These are phyloP conservation scores for Pristionchus maxplancki DNA, from an alignment of 2,888 invertebrate species.

Conservation along the genomic window DNA sequence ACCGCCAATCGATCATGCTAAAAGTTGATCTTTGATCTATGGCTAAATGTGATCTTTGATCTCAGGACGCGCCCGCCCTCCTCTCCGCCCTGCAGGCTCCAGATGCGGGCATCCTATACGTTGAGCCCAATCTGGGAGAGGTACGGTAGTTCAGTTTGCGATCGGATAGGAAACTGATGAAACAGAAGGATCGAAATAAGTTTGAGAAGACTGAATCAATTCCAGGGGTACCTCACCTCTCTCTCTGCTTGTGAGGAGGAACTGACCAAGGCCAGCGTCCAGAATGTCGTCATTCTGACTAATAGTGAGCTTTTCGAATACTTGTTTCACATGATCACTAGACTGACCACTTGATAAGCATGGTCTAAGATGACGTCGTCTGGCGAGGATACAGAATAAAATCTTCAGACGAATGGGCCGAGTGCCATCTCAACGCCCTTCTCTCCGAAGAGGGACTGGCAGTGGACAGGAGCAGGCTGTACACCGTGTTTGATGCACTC, in stretches of 20 bases:
- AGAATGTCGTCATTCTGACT: constrained; percentile 57
- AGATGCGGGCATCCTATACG: constrained; percentile 61
- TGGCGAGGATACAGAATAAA: too few species aligned
- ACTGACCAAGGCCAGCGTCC: constrained; percentile 58
- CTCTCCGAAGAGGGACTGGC: background rate
- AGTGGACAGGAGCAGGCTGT: constrained; percentile 36
- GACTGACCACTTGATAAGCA: too few species aligned
- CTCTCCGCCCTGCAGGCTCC: constrained; percentile 58
- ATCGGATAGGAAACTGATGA: background rate
- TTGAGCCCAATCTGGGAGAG: constrained; percentile 58
- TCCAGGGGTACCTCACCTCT: constrained; percentile 5
- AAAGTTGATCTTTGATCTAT: too few species aligned
- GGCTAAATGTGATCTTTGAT: background rate
- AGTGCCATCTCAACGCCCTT: constrained; percentile 55
- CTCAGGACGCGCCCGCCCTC: constrained; percentile 56
- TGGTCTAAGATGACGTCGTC: too few species aligned
- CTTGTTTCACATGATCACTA: too few species aligned
- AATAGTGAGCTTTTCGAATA: constrained; percentile 61
- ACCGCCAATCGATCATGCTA: too few species aligned
- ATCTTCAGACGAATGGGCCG: constrained; percentile 53
- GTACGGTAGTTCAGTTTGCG: background rate
- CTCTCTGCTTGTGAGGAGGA: constrained; percentile 52
- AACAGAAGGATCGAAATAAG: background rate
- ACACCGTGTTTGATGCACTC: constrained; percentile 51
- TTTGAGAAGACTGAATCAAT: background rate